Evolutionary conservation across 2,797 vertebrate genomes (phyloP).

Genomic region (Anisognathus igniventris): DNA sequence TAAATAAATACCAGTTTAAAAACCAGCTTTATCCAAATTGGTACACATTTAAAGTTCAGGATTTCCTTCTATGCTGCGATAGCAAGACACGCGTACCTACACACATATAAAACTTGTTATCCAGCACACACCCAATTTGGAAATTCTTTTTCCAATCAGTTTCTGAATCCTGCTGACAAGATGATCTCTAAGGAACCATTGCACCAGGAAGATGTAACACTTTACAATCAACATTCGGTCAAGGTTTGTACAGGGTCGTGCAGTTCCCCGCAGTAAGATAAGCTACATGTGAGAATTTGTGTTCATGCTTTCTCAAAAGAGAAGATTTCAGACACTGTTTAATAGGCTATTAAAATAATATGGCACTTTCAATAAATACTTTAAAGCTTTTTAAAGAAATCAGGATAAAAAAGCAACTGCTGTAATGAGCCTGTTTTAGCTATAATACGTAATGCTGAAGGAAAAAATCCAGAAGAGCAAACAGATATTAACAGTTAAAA

Average conservation of each 20-base stretch:
- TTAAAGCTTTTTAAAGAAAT: conserved; percentile 82
- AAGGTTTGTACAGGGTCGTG: background rate
- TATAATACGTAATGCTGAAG: conserved; percentile 47
- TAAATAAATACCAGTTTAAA: conserved; percentile 4
- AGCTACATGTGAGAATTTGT: conserved; percentile 30
- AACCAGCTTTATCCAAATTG: background rate
- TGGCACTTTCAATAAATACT: conserved; percentile 81
- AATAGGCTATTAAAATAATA: conserved; percentile 73
- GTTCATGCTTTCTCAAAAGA: conserved; percentile 36
- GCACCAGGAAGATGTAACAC: conserved; percentile 35
- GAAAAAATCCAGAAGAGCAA: conserved; percentile 65
- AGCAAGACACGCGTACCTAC: background rate
- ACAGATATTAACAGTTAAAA: conserved; percentile 53
- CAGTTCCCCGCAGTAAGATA: conserved; percentile 4
- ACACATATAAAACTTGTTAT: background rate
- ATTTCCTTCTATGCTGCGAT: background rate
- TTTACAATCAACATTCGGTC: conserved; percentile 25
- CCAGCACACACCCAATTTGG: background rate
- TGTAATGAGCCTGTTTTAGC: conserved; percentile 75
- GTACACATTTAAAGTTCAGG: background rate
- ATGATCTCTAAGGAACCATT: conserved; percentile 66
- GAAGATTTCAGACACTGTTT: conserved; percentile 47
- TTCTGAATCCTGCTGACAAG: conserved; percentile 46
- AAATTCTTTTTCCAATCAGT: background rate
- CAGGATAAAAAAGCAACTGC: conserved; percentile 79